A percentile compares a stretch with the other conserved stretches of the same genome.
These are phyloP conservation scores for Sinopyrophorus schimmeli DNA, from an alignment of 2,888 invertebrate species.

Conservation along the genomic window DNA sequence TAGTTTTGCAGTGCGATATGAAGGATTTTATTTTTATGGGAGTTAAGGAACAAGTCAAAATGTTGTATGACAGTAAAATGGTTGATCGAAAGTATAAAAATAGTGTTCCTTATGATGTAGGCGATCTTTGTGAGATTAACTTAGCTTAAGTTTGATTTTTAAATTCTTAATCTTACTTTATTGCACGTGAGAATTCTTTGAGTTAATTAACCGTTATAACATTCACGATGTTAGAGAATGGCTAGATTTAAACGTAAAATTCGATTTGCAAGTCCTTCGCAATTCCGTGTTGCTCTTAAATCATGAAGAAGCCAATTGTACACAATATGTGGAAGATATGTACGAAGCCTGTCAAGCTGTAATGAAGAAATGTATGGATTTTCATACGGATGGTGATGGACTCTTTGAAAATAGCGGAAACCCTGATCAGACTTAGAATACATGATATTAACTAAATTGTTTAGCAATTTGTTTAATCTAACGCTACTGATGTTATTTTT, in stretches of 20 bases:
- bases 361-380: conserved; percentile 66
- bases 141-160: background rate
- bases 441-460: too few species aligned
- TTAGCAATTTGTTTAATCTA: too few species aligned
- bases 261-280: conserved; percentile 84
- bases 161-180: too few species aligned
- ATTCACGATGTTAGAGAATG: conserved; percentile 91
- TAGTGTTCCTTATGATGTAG: conserved; percentile 90
- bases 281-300: conserved; percentile 72
- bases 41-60: conserved; percentile 63
- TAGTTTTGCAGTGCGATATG: conserved; percentile 78
- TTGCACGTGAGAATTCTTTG: conserved; percentile 80
- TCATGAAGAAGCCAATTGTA: conserved; percentile 44
- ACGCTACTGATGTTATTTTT: too few species aligned
- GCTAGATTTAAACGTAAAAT: conserved; percentile 93
- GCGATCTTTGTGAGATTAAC: conserved; percentile 75
- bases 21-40: conserved; percentile 69
- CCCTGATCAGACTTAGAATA: conserved; percentile 92
- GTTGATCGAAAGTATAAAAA: conserved; percentile 75
- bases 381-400: conserved; percentile 84
- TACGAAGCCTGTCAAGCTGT: conserved; percentile 65
- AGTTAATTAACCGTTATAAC: conserved; percentile 81
- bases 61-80: conserved; percentile 73
- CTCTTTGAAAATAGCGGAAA: conserved; percentile 86
- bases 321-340: conserved; percentile 65